Evolutionary conservation across 1,140 invertebrate genomes (phyloP), one percentile per base, ranked within the genome.

Genomic region (Lepidurus arcticus): DNA sequence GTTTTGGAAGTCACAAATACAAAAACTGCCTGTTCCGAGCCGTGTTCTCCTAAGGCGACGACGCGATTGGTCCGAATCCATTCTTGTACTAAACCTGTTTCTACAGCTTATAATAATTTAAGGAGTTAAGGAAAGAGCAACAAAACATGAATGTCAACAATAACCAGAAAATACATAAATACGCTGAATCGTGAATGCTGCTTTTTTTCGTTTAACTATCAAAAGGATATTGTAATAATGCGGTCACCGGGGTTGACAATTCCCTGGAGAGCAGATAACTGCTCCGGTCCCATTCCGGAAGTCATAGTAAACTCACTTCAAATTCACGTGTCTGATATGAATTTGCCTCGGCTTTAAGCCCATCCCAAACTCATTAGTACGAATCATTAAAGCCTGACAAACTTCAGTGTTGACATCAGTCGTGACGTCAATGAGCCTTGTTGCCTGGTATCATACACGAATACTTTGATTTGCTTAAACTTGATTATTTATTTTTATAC

Each of bases 1-100:
- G 83, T 86, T 81, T 86, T 86, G 11, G 88, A 86, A 42, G 87
- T 86, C 65, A 87, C 85, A 80, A 92, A 88, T 76, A 91, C 86
- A 80, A 92, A 89, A 80, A 92, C 85, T 81, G 89, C 91, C 83
- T 87, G 87, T 47, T 90, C 89, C 16, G 84, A 84, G 76, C 87
- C 86, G 80, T 91, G 89, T 78, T 91, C 89, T 26, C 93, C 89
- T 78, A 93, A 85, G 75, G 90, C 89, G 65, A 93, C 82, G 47
- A 92, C 84, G 81, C 88, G 83, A 26, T 86, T 84, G 8, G 85
- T 84, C 79, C 87, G 87, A 4, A 86, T 82, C 85, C 87, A 88
- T 42, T 88, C 87, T 83, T 89, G 86, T 80, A 89, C 86, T 45
- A 89, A 83, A 44, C 84, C 88, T 74, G 86, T 88, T 82, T 88